Conservation (phyloP, 2,113 vertebrate species). For the Suricata suricatta region DNA sequence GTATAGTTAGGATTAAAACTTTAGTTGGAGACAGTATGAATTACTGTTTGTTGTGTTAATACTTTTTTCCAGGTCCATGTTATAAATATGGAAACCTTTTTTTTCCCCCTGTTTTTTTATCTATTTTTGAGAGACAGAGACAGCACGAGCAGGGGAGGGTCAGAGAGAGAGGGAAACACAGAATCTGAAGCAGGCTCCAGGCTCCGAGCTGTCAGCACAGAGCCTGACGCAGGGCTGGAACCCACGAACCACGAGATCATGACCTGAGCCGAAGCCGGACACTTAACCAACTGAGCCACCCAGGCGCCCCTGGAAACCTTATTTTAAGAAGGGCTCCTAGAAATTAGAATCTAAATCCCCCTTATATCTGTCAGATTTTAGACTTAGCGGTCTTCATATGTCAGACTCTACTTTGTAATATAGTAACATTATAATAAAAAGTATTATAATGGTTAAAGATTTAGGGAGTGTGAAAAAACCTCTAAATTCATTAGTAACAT, state of each 20-base stretch:
- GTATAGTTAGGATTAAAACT: background rate
- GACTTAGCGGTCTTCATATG: background rate
- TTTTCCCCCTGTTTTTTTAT: background rate
- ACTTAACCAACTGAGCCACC: too few relatives aligned
- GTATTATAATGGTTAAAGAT: slow-evolving; percentile 14
- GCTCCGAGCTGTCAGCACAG: too few relatives aligned
- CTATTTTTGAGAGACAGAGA: too few relatives aligned
- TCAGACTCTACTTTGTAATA: slow-evolving; percentile 38
- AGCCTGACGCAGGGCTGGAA: too few relatives aligned
- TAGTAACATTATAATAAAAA: background rate
- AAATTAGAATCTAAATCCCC: background rate
- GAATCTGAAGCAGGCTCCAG: too few relatives aligned
- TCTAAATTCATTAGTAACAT: background rate
- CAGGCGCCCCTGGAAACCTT: background rate
- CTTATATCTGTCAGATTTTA: slow-evolving; percentile 3
- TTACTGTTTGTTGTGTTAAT: background rate
- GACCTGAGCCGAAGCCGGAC: too few relatives aligned
- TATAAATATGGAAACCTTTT: slow-evolving; percentile 21
- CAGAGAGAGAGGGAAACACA: too few relatives aligned
- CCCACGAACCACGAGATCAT: too few relatives aligned
- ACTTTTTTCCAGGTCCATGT: background rate
- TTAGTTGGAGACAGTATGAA: slow-evolving; percentile 33
- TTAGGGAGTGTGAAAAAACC: background rate
- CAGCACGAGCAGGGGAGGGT: too few relatives aligned
- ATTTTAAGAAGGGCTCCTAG: background rate